Evolutionary conservation across 2,113 vertebrate species (phyloP), one percentile per base, ranked within the genome.

Genomic region (Microtus pennsylvanicus): DNA sequence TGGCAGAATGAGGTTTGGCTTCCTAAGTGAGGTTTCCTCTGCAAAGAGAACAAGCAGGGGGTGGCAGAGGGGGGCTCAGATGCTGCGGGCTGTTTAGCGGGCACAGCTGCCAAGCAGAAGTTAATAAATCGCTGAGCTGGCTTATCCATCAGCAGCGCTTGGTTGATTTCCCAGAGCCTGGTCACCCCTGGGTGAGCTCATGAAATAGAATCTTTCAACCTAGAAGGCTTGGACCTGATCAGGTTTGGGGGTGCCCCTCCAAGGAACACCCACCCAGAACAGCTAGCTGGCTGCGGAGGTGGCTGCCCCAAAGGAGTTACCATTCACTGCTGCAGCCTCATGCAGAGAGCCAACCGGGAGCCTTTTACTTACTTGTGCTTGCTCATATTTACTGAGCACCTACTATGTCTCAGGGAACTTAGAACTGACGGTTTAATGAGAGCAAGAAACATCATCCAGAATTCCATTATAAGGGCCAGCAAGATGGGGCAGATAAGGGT

Each of bases 101-200:
- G 89, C 90, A 72, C 72, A 6, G 91, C 92, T 92, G 89, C 97
- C 89, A 92, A 72, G 86, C 89, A 7, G 30, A 88, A 95, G 97
- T 98, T 97, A 96, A 98, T 97, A 97, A 97, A 95, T 67, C 82
- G 96, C 92, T 47, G 77, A 92, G 96, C 97, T 96, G 82, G 86
- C 91, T 94, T 93, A 94, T 97, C 97, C 95, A 82, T 97, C 97
- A 95, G 96, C 77, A 61, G 82, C 63, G 89, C 95, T 92, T 97
- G 92, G 96, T 95, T 97, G 96, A 94, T 70, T 95, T 97, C 96
- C 91, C 96, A 94, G 96, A 93, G 96, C 69, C 96, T n/a, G 77
- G 96, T 96, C 96, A 97, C 94, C 91, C 97, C 93, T 93, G 94
- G 82, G 90, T 97, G 93, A 97, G 90, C 94, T 97, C 96, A 97